Conservation (phyloP, 2,113 vertebrate genomes). For the Gallinago media region DNA sequence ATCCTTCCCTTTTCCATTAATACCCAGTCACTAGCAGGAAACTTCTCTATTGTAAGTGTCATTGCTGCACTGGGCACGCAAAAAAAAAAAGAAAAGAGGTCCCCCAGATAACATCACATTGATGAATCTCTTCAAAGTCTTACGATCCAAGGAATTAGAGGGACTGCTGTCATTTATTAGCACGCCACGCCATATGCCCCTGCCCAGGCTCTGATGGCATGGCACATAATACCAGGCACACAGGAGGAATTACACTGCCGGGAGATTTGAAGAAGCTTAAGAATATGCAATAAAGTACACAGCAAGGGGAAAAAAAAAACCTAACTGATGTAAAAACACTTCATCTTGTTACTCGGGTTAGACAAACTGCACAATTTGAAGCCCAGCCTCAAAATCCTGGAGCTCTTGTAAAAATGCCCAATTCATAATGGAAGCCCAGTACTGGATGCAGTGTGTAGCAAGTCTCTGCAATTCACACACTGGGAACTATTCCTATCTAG, state of each 20-base stretch:
- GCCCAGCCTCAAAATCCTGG: neutral
- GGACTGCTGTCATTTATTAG: neutral
- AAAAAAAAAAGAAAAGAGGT: neutral
- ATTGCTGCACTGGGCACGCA: neutral
- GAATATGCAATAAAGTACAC: neutral
- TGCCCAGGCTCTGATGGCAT: neutral
- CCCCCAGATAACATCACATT: neutral
- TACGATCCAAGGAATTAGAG: neutral
- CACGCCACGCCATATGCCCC: neutral
- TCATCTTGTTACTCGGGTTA: neutral
- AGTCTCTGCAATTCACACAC: neutral
- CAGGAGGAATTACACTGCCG: neutral
- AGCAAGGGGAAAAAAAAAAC: neutral
- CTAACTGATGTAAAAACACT: neutral
- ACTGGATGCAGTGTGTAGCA: neutral
- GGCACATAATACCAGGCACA: neutral
- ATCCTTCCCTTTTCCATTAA: neutral
- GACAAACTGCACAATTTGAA: neutral
- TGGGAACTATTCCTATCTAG: neutral
- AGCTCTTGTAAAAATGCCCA: neutral
- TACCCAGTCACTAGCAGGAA: neutral
- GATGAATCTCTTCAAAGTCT: neutral
- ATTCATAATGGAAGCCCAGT: neutral
- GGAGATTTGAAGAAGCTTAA: neutral
- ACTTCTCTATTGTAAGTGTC: neutral